phyloP scores from a whole-genome alignment of 2,888 invertebrate genomes.

The Brassicogethes aeneus region DNA sequence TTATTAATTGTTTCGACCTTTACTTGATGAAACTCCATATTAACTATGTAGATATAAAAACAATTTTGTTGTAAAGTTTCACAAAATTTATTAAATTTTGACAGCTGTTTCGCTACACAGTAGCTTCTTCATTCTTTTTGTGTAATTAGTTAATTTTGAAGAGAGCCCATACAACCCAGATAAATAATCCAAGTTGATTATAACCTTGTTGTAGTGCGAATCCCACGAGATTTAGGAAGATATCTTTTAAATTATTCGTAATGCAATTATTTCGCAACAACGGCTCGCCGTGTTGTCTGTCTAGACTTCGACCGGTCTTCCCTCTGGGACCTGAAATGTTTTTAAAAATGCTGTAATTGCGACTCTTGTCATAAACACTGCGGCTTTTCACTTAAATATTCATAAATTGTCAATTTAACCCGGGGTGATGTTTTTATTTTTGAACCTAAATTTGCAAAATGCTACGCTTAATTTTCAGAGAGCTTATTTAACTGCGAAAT shows the following conservation, averaged over 20 bases:
- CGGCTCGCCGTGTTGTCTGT: conserved; percentile 13
- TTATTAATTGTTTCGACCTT: too few relatives aligned
- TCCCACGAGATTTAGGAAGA: conserved; percentile 25
- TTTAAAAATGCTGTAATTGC: conserved; percentile 7
- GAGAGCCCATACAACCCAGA: conserved; percentile 14
- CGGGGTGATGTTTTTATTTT: neutral
- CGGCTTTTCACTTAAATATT: conserved; percentile 1
- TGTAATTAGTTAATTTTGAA: too few relatives aligned
- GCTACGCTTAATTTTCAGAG: too few relatives aligned
- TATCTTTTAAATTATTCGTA: conserved; percentile 29
- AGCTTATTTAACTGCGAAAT: too few relatives aligned
- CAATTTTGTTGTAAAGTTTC: too few relatives aligned
- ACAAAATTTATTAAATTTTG: too few relatives aligned
- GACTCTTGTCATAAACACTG: conserved; percentile 1
- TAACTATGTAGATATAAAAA: too few relatives aligned
- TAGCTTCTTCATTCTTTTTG: too few relatives aligned
- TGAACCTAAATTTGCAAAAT: too few relatives aligned
- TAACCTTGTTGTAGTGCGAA: conserved; percentile 21
- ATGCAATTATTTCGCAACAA: conserved; percentile 23
- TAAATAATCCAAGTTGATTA: conserved; percentile 22
- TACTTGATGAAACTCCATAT: too few relatives aligned
- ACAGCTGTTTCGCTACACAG: too few relatives aligned
- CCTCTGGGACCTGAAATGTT: conserved; percentile 10
- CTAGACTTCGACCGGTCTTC: conserved; percentile 13
- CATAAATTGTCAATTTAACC: neutral